phyloP scores from a whole-genome alignment of 2,797 vertebrate species.

The Rhynchonycteris naso region DNA sequence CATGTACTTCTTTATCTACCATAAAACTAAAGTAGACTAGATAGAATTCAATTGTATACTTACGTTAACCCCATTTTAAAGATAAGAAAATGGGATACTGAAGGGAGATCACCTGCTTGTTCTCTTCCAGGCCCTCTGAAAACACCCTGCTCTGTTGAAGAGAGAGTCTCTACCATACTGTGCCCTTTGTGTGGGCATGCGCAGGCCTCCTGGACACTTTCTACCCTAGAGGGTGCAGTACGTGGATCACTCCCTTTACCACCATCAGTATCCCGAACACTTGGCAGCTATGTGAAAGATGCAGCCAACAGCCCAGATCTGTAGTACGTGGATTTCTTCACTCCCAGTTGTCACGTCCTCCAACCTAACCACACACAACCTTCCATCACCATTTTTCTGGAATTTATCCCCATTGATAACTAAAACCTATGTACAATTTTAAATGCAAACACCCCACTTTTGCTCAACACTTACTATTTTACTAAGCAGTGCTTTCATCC shows the following conservation, averaged over 20 bases:
- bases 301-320: no score
- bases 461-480: not conserved
- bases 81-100: fast-evolving
- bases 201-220: no score
- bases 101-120: not conserved
- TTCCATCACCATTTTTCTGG: not conserved
- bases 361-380: fast-evolving
- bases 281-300: fast-evolving
- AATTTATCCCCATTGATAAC: fast-evolving
- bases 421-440: not conserved
- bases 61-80: not conserved
- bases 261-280: not conserved
- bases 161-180: fast-evolving
- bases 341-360: fast-evolving
- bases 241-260: no score
- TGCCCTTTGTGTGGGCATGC: fast-evolving
- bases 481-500: not conserved
- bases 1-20: conserved; percentile 80
- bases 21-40: conserved; percentile 81
- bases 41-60: conserved; percentile 71
- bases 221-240: no score
- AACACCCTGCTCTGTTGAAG: not conserved
- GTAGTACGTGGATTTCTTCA: fast-evolving
- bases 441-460: not conserved
- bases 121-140: not conserved